Base-by-base conservation (phyloP, 2,113 vertebrate genomes). In the Struthio camelus region DNA sequence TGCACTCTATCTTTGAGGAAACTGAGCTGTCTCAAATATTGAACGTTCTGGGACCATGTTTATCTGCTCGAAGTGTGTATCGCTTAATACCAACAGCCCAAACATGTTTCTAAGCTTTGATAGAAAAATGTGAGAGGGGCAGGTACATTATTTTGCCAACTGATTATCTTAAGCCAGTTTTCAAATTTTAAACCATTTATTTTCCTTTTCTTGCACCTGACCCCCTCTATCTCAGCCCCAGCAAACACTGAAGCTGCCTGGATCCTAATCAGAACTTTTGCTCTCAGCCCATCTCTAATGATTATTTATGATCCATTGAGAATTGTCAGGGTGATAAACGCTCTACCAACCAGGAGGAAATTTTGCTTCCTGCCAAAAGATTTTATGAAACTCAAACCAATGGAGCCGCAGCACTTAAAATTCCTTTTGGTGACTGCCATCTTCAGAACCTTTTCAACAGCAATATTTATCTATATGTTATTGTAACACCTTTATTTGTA, bases 381-480 rank as follows among this genome's bases (percentile, higher is more conserved):
- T 82, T 80, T 81, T 72, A 77, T 76, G 75, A 92, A 89, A 94
- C 34, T 81, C 27, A 67, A 85, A 44, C 34, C 13, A 80, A 38
- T 69, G 64, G 32, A 92, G 59, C 32, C 19, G n/a, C 22, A 77
- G 38, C 22, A 66, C 71, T 80, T 51, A 32, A 88, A 32, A 9
- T 81, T 88, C 40, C 30, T 54, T 0, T 0, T 13, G 25, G 23
- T 3, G 6, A 53, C 54, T 61, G 51, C 34, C n/a, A 65, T 76
- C 53, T 86, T 93, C 5, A 4, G 54, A 93, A 70, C 19, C 4
- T 93, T 69, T 86, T 90, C 25, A 70, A 54, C 36, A 76, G 46
- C 36, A 87, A 83, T 95, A 85, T 91, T 95, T 94, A 78, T 85
- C 65, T 72, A 24, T 70, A 56, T 96, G 90, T 91, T 78, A 86